A percentile compares a stretch with the other conserved stretches of the same genome.
Conservation (phyloP, 2,797 vertebrate genomes). For the Phalanger gymnotis region DNA sequence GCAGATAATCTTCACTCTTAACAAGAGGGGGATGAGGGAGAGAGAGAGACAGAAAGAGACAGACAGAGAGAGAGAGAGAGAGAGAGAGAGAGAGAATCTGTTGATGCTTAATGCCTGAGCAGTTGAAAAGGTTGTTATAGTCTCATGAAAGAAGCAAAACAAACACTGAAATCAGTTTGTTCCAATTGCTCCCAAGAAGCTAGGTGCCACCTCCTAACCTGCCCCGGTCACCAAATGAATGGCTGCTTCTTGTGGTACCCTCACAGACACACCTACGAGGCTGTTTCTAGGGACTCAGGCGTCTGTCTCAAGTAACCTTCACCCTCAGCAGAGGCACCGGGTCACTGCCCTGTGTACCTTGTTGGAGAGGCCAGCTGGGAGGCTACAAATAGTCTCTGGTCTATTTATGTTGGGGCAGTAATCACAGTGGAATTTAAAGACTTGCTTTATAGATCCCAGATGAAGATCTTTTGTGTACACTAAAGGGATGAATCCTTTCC, state of each 20-base stretch:
- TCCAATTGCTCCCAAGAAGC: conserved; percentile 64
- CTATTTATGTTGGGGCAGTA: conserved; percentile 87
- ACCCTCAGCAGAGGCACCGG: conserved; percentile 73
- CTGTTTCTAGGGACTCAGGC: conserved; percentile 61
- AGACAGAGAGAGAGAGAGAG: conserved; percentile 31
- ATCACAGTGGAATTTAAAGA: conserved; percentile 88
- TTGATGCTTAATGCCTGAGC: conserved; percentile 62
- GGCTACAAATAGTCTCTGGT: conserved; percentile 84
- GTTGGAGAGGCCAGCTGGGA: conserved; percentile 83
- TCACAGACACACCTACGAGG: conserved; percentile 49
- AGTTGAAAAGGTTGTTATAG: conserved; percentile 64
- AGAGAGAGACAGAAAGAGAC: too few species aligned
- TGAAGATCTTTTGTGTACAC: conserved; percentile 86
- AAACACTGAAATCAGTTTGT: conserved; percentile 60
- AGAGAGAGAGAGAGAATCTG: conserved; percentile 38
- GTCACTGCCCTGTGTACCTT: conserved; percentile 82
- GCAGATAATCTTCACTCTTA: background rate
- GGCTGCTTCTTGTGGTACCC: conserved; percentile 21
- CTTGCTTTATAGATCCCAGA: conserved; percentile 87
- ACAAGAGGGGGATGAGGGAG: background rate
- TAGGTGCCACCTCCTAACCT: conserved; percentile 67
- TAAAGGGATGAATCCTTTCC: conserved; percentile 87
- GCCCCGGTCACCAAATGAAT: conserved; percentile 58
- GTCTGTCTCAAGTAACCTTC: conserved; percentile 70
- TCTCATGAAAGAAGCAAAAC: conserved; percentile 59